Evolutionary conservation across 2,113 vertebrate species (phyloP).

Genomic region (Vulpes vulpes): DNA sequence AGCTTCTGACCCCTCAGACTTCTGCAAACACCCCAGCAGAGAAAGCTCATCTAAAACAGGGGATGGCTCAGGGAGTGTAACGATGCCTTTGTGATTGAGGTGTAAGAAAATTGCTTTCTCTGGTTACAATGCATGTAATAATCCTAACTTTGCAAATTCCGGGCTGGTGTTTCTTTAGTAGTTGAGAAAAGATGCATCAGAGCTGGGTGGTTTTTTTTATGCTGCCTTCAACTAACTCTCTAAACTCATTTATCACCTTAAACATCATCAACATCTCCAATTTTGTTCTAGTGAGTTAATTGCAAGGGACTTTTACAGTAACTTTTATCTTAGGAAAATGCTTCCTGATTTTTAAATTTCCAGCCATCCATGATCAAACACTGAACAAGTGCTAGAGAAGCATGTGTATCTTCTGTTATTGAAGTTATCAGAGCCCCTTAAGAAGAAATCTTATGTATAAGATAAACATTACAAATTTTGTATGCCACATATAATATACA

Average conservation of each 20-base stretch:
- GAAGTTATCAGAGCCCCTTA: not conserved
- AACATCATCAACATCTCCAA: not conserved
- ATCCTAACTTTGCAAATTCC: not conserved
- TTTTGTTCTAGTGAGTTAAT: not conserved
- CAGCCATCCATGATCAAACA: not conserved
- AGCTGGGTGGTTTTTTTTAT: not conserved
- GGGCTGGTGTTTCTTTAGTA: not conserved
- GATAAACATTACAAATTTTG: not conserved
- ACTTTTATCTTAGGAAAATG: not conserved
- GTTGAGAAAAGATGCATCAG: not conserved
- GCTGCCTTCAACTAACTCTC: not conserved
- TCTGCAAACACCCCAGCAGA: not conserved
- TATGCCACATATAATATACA: not conserved
- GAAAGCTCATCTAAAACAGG: not conserved
- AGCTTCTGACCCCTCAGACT: not conserved
- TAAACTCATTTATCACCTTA: not conserved
- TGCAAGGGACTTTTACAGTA: not conserved
- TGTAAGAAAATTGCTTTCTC: not conserved
- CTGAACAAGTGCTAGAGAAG: not conserved
- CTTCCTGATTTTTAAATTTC: constrained; percentile 35
- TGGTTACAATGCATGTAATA: not conserved
- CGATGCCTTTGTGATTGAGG: not conserved
- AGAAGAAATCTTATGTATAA: constrained; percentile 29
- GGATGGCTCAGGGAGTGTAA: not conserved
- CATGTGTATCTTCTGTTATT: not conserved